Conservation (phyloP, 2,797 vertebrate species). For the Austrolebias charrua region DNA sequence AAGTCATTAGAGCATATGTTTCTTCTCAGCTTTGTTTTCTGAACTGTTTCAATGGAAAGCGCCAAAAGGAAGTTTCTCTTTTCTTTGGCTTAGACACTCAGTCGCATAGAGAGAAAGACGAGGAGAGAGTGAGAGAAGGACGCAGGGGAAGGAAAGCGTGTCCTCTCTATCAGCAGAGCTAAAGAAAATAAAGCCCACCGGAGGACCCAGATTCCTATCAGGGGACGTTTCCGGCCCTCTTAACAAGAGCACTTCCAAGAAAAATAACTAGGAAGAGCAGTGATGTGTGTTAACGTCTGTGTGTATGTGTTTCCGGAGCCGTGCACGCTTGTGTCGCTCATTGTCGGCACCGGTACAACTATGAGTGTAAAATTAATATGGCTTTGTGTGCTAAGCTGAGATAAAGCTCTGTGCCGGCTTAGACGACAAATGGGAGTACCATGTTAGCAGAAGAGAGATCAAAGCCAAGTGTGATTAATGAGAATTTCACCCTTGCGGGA, state of each 20-base stretch:
- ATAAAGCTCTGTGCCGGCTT: conserved; percentile 54
- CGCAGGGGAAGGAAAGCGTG: conserved; percentile 56
- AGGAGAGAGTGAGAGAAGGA: conserved; percentile 30
- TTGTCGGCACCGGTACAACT: conserved; percentile 17
- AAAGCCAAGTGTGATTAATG: conserved; percentile 70
- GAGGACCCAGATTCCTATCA: conserved; percentile 74
- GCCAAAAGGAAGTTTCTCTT: conserved; percentile 65
- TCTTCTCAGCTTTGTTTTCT: conserved; percentile 60
- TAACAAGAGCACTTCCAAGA: conserved; percentile 71
- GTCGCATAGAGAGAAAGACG: conserved; percentile 50
- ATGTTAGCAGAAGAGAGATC: conserved; percentile 67
- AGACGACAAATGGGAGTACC: conserved; percentile 64
- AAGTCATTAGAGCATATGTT: conserved; percentile 47
- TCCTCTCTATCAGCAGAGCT: conserved; percentile 67
- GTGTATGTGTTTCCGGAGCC: conserved; percentile 20
- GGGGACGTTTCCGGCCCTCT: conserved; percentile 72
- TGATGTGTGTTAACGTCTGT: conserved; percentile 52
- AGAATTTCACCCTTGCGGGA: conserved; percentile 60
- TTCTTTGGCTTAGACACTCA: conserved; percentile 73
- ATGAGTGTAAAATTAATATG: conserved; percentile 53
- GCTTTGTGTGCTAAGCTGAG: conserved; percentile 54
- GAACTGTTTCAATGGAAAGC: conserved; percentile 52
- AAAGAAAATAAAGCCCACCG: conserved; percentile 74
- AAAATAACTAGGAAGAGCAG: conserved; percentile 66
- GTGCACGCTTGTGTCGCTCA: conserved; percentile 22